These are phyloP conservation scores for Endomychus coccineus DNA, from an alignment of 2,888 invertebrate genomes.

Conservation along the genomic window DNA sequence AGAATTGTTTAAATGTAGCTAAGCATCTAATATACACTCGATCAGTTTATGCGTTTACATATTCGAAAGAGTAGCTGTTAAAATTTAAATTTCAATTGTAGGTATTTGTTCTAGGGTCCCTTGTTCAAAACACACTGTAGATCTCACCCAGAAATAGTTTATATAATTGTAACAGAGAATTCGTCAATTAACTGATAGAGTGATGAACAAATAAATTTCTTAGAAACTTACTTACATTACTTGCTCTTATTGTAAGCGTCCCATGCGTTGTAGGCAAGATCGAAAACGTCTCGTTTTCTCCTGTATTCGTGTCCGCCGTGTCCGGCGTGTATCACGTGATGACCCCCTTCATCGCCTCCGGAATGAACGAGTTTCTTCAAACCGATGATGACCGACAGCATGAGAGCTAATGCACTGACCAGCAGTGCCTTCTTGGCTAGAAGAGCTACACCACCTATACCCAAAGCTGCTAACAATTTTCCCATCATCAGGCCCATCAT, in stretches of 20 bases:
- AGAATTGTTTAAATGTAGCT: too few relatives aligned
- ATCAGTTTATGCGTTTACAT: too few relatives aligned
- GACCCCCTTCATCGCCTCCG: constrained; percentile 42
- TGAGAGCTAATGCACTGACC: constrained; percentile 61
- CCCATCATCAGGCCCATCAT: constrained; percentile 67
- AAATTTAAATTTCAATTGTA: too few relatives aligned
- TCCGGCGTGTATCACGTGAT: constrained; percentile 51
- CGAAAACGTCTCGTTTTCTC: constrained; percentile 39
- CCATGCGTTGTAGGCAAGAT: constrained; percentile 43
- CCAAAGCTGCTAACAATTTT: constrained; percentile 67
- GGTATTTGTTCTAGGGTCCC: too few relatives aligned
- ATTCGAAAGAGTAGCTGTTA: too few relatives aligned
- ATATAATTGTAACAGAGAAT: too few relatives aligned
- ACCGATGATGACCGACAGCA: constrained; percentile 68
- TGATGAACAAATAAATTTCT: constrained; percentile 17
- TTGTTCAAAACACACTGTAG: too few relatives aligned
- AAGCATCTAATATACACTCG: too few relatives aligned
- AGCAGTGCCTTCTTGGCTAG: constrained; percentile 63
- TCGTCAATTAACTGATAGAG: constrained; percentile 3
- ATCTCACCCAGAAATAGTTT: too few relatives aligned
- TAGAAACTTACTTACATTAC: constrained; percentile 7
- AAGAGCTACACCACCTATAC: constrained; percentile 66
- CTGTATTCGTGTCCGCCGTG: constrained; percentile 55
- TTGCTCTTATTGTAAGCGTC: constrained; percentile 34
- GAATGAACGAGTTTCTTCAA: constrained; percentile 61